Base-by-base conservation (phyloP, 2,113 vertebrate genomes). In the Mixornis gularis region DNA sequence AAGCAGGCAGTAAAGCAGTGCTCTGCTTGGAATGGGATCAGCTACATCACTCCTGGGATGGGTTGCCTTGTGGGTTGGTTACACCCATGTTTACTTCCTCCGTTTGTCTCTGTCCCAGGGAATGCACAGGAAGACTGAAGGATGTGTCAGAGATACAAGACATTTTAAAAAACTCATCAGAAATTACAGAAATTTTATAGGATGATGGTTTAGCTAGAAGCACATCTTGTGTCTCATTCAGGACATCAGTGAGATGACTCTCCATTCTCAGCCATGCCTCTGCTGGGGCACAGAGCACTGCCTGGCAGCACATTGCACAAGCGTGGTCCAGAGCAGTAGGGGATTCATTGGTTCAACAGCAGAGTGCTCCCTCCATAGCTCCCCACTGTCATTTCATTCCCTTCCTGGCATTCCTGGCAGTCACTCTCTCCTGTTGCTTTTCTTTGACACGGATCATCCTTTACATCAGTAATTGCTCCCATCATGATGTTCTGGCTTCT, bases 251-350 rank as follows among this genome's bases (percentile, higher is more conserved):
- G 79, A 71, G 66, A 43, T 82, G 74, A 38, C 48, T 91, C 32
- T 76, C 55, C 7, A 0, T 69, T 62, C 59, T 79, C 79, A 91
- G 78, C 24, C 44, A 15, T 27, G 25, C 15, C 19, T 60, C 44
- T 69, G 27, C 55, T 81, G 52, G 38, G 78, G 34, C 60, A 83
- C 66, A 93, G 69, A 69, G 32, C 51, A 10, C 20, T 58, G 34
- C 38, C 46, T 64, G 8, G 1, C 68, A 77, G 51, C 56, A 55
- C 9, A 1, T 17, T 56, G 48, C 56, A 43, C 44, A 25, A 15
- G n/a, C 0, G 0, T 34, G 52, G 40, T 15, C 79, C 68, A 78
- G 68, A 80, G 68, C 60, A 41, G 6, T 3, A 30, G 27, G 10
- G 49, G 46, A 58, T 63, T 83, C 51, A 32, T 1, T 64, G 64